A percentile compares a stretch with the other conserved stretches of the same genome.
These are phyloP conservation scores for Druon quercuslanigerum DNA, from an alignment of 1,140 invertebrate genomes.

Conservation along the genomic window DNA sequence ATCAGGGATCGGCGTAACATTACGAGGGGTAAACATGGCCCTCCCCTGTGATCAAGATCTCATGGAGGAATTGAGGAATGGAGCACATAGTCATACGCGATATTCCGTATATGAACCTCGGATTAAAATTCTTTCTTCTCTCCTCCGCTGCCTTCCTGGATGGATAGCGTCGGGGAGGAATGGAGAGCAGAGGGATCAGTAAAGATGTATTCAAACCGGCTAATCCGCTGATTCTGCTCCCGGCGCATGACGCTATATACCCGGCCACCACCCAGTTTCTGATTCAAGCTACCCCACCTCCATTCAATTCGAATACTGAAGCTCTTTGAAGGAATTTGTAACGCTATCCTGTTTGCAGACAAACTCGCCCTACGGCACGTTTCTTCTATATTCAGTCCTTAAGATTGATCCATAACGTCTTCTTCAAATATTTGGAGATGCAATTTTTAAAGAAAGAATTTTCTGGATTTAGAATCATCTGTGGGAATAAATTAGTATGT, in stretches of 20 bases:
- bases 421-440: slow-evolving; percentile 13
- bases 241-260: slow-evolving; percentile 42
- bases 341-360: slow-evolving; percentile 60
- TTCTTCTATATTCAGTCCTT: neutral
- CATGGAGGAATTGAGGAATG: neutral
- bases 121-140: slow-evolving; percentile 54
- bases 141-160: slow-evolving; percentile 38
- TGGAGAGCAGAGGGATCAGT: slow-evolving; percentile 45
- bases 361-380: slow-evolving; percentile 37
- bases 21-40: slow-evolving; percentile 59
- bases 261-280: slow-evolving; percentile 49
- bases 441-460: no score
- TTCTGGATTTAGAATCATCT: neutral
- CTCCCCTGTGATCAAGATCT: slow-evolving; percentile 51
- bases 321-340: slow-evolving; percentile 60
- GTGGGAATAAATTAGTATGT: slow-evolving; percentile 1
- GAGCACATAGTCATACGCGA: slow-evolving; percentile 37
- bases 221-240: slow-evolving; percentile 66
- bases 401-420: neutral
- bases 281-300: slow-evolving; percentile 51
- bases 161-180: slow-evolving; percentile 40
- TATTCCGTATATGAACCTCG: slow-evolving; percentile 49
- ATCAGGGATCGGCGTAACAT: slow-evolving; percentile 51
- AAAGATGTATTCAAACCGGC: slow-evolving; percentile 59
- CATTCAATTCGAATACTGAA: slow-evolving; percentile 60